Evolutionary conservation across 2,113 vertebrate species (phyloP).

Genomic region (Perca fluviatilis): DNA sequence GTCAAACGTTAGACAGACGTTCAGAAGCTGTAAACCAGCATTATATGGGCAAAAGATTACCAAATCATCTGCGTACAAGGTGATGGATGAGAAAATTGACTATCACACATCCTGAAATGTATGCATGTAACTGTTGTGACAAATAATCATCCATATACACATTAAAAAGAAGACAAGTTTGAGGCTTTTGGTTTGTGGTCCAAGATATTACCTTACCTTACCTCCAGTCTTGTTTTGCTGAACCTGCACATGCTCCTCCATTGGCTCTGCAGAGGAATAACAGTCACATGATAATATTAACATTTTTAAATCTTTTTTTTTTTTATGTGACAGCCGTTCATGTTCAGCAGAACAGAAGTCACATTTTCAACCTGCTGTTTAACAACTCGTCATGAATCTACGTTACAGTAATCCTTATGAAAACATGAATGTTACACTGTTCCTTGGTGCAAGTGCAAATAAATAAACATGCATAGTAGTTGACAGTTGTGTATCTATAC

Average conservation of each 20-base stretch:
- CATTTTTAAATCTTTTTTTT: background rate
- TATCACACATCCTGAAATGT: too few species aligned
- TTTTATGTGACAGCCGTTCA: background rate
- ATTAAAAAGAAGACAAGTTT: too few species aligned
- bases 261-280: background rate
- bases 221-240: background rate
- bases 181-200: too few species aligned
- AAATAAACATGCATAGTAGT: too few species aligned
- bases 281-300: background rate
- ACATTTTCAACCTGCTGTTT: background rate
- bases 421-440: background rate
- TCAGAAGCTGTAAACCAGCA: too few species aligned
- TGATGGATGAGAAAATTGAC: too few species aligned
- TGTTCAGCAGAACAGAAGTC: background rate
- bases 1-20: too few species aligned
- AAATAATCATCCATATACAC: too few species aligned
- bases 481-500: too few species aligned
- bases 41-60: too few species aligned
- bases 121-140: too few species aligned
- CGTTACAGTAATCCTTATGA: background rate
- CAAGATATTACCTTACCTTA: background rate
- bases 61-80: too few species aligned
- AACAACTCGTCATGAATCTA: background rate
- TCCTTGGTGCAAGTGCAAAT: background rate
- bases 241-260: background rate